Base-by-base conservation (phyloP, 1,140 invertebrate genomes). In the Tribolium castaneum region DNA sequence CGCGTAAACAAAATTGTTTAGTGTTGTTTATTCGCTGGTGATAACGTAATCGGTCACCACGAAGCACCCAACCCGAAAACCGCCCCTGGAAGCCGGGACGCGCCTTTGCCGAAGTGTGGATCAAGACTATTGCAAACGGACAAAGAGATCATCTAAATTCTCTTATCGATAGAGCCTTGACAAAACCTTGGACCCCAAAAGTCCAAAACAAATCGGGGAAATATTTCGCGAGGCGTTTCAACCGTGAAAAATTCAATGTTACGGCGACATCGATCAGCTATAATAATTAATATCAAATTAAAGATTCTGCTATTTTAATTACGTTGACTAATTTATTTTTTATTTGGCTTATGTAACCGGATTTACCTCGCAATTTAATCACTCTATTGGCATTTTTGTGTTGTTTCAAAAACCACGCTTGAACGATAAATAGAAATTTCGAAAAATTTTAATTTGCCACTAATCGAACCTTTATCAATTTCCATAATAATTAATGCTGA, bases 1-100 rank as follows among this genome's bases (percentile, higher is more conserved):
- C 59, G 45, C n/a, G 30, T 66, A 66, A 66, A 66, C 59, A 66
- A 35, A 66, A 39, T 66, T 66, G 59, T 66, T 66, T 66, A 13
- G 25, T 66, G 30, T 66, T 34, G n/a, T 66, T 66, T 66, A 66
- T 66, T 66, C 45, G 59, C 59, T 12, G 34, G 54, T 14, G 59
- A 66, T 66, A 66, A 66, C 22, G n/a, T 66, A 66, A 66, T 66
- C 59, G 30, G 9, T 66, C 59, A 66, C 59, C 25, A 66, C 25
- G 35, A 34, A 66, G 16, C 59, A 66, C 59, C 4, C 6, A 66
- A 66, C 3, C 14, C 3, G n/a, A 62, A 34, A 62, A 62, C 9
- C 6, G 2, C 25, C 0, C 2, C 4, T n/a, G n/a, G 3, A 35
- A 35, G 12, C 39, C 6, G 1, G 4, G 25, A 30, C 1, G 6